phyloP scores from a whole-genome alignment of 2,888 invertebrate species.

The Protodeltote pygarga region DNA sequence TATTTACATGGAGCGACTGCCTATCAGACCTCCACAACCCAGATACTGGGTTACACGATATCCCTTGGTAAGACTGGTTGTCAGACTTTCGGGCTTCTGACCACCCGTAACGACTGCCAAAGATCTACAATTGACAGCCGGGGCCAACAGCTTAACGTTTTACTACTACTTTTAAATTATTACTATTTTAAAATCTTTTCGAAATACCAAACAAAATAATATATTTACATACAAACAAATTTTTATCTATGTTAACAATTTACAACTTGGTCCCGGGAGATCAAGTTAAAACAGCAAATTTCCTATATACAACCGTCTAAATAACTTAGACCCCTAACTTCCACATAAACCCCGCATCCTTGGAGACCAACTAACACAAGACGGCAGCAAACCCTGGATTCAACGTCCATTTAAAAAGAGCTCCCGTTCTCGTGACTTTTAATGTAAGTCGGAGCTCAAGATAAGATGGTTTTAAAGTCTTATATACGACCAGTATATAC shows the following conservation, averaged over 20 bases:
- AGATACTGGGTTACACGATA: too few species aligned
- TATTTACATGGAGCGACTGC: too few species aligned
- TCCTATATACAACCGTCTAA: conserved; percentile 16
- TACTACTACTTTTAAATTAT: too few species aligned
- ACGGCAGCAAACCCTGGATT: conserved; percentile 1
- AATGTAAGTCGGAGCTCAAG: conserved; percentile 13
- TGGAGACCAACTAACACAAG: conserved; percentile 17
- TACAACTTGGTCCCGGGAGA: conserved; percentile 20
- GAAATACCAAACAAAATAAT: neutral
- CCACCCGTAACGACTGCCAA: too few species aligned
- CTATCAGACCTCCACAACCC: too few species aligned
- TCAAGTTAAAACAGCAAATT: neutral
- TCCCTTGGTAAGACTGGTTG: too few species aligned
- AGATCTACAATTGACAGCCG: too few species aligned
- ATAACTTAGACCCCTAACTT: neutral
- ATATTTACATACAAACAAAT: neutral
- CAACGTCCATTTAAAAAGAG: neutral
- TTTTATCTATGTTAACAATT: neutral
- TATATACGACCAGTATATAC: conserved; percentile 29
- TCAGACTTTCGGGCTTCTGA: too few species aligned
- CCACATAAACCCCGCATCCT: neutral
- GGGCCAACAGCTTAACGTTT: too few species aligned
- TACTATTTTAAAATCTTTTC: too few species aligned
- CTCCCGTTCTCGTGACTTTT: neutral
- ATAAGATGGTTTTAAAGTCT: neutral